Base-by-base conservation (phyloP, 2,797 vertebrate species). In the Odontamblyopus rebecca region DNA sequence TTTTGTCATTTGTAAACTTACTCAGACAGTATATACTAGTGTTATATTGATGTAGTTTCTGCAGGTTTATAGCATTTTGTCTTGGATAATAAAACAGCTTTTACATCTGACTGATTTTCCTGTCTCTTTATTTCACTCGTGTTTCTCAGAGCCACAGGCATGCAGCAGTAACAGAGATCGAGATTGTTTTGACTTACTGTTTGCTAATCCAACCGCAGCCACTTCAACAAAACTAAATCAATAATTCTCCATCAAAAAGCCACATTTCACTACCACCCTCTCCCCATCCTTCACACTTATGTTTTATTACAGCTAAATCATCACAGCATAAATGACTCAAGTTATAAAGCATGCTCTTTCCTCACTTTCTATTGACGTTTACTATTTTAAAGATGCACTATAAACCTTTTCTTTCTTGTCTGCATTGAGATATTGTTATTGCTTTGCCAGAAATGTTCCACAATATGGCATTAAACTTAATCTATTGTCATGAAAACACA, bases 171-270 rank as follows among this genome's bases (percentile, higher is more conserved):
- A 6, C 44, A 27, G 19, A 66, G 44, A 51, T 29, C 26, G 18
- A 66, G 64, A 51, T 18, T 50, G 64, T 66, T 50, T 29, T 65
- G 72, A 77, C 67, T 70, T 67, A 68, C 73, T 54, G 35, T 81
- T 74, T 68, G 44, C 60, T 75, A 69, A 67, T 59, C 35, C 38
- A 29, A 57, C 50, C 32, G 12, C 68, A 74, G 61, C 53, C 56
- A 76, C 23, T 29, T 32, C 23, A 38, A 78, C 71, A 41, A 72
- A 67, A 82, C 73, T 57, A 26, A 70, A 70, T 80, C 69, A 67
- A 71, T 76, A 78, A 67, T 72, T 76, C 29, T 71, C 50, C 23
- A 23, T 32, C 30, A 29, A 66, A 38, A 0, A 71, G 61, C 56
- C 41, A 61, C 6, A 48, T 69, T 41, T 15, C 51, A 69, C 53